Evolutionary conservation across 1,140 invertebrate genomes (phyloP).

Genomic region (Cydia pomonella): DNA sequence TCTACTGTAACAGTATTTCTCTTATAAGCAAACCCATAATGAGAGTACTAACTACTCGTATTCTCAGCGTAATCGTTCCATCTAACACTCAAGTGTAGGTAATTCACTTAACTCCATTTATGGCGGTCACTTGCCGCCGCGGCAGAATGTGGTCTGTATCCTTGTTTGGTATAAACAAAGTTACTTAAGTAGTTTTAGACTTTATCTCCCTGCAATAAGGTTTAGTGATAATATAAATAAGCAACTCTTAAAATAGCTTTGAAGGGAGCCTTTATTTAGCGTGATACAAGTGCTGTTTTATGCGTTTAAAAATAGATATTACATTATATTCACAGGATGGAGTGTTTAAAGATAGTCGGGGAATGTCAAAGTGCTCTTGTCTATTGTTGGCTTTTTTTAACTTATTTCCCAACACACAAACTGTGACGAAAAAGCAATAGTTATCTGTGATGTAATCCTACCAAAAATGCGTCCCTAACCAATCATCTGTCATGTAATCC

Average conservation of each 20-base stretch:
- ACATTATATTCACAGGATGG: background rate
- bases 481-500: too few relatives aligned
- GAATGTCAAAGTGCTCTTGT: background rate
- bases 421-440: background rate
- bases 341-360: background rate
- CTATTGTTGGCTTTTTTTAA: background rate
- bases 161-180: background rate
- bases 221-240: background rate
- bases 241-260: conserved; percentile 24
- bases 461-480: too few relatives aligned
- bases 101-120: conserved; percentile 15
- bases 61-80: background rate
- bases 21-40: too few relatives aligned
- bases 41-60: background rate
- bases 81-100: background rate
- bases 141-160: conserved; percentile 17
- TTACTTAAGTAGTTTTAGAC: background rate
- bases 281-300: background rate
- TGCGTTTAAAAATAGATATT: conserved; percentile 11
- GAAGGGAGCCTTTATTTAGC: conserved; percentile 25
- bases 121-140: conserved; percentile 9
- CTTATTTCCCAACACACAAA: background rate
- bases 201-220: background rate
- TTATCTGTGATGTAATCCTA: too few relatives aligned
- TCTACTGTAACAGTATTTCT: too few relatives aligned